Evolutionary conservation across 2,113 vertebrate species (phyloP).

Genomic region (Raja brachyura): DNA sequence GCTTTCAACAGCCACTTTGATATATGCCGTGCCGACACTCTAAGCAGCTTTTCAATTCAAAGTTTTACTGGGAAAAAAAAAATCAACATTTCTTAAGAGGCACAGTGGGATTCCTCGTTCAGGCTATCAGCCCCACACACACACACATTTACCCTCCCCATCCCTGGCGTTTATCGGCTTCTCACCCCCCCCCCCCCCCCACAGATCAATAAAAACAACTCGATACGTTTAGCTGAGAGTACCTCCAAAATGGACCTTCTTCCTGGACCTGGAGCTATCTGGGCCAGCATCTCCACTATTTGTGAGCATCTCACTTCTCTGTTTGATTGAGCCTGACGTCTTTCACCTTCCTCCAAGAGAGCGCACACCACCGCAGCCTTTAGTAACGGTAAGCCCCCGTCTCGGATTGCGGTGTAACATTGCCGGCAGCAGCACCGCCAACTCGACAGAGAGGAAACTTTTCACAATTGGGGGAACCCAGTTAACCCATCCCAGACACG

Average conservation of each 20-base stretch:
- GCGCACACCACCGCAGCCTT: neutral
- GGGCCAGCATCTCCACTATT: conserved; percentile 52
- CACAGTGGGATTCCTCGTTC: neutral
- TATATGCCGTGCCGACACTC: neutral
- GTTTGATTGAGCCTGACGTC: neutral
- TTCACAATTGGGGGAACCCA: conserved; percentile 34
- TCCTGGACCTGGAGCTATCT: conserved; percentile 54
- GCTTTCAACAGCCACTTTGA: neutral
- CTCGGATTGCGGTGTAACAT: neutral
- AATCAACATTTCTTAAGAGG: neutral
- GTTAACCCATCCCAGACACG: neutral
- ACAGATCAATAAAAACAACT: neutral
- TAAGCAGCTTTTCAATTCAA: neutral
- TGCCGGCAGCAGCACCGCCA: neutral
- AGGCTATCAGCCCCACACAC: neutral
- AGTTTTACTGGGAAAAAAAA: too few species aligned
- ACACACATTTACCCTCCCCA: too few species aligned
- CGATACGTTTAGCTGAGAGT: conserved; percentile 4
- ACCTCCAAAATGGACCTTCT: conserved; percentile 59
- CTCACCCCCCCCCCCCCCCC: neutral
- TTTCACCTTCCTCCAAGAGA: conserved; percentile 5
- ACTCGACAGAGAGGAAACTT: conserved; percentile 43
- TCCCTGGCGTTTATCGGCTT: neutral
- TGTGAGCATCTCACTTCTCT: conserved; percentile 51
- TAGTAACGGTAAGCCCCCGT: neutral